A percentile compares a stretch with the other conserved stretches of the same genome.
Conservation (phyloP, 2,113 vertebrate species). For the Phocoena sinus region DNA sequence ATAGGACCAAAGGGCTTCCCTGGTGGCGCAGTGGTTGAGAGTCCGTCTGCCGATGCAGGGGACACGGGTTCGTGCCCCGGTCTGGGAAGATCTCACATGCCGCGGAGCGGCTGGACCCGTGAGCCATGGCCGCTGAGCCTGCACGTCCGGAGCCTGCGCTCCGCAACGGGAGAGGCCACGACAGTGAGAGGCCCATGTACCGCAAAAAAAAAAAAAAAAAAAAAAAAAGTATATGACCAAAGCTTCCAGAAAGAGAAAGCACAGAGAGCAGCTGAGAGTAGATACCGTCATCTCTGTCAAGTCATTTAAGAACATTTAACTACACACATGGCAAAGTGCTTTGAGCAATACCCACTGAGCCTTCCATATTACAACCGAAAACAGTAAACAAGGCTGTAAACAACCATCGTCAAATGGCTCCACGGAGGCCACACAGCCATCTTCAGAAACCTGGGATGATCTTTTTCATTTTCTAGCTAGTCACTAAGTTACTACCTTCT, state of each 20-base stretch:
- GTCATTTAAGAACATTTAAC: conserved; percentile 4
- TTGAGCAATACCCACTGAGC: background rate
- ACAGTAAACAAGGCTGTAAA: background rate
- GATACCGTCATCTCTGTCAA: background rate
- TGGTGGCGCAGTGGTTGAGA: too few relatives aligned
- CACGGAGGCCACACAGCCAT: background rate
- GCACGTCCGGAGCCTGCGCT: too few relatives aligned
- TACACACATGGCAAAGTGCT: background rate
- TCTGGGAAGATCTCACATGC: too few relatives aligned
- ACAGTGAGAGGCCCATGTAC: too few relatives aligned
- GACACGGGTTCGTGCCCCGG: too few relatives aligned
- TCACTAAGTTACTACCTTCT: background rate
- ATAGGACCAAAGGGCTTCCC: background rate
- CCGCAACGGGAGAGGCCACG: too few relatives aligned
- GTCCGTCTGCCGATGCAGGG: too few relatives aligned
- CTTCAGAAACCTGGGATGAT: background rate
- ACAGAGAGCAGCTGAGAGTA: background rate
- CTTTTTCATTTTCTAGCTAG: background rate
- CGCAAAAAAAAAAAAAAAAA: too few relatives aligned
- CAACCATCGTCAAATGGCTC: background rate
- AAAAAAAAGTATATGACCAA: background rate
- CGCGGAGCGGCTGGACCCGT: too few relatives aligned
- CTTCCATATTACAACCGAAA: background rate
- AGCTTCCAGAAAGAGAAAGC: conserved; percentile 5
- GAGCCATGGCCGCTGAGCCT: too few relatives aligned